These are phyloP conservation scores for Ecliptopera silaceata DNA, from an alignment of 2,888 invertebrate genomes.

Conservation along the genomic window DNA sequence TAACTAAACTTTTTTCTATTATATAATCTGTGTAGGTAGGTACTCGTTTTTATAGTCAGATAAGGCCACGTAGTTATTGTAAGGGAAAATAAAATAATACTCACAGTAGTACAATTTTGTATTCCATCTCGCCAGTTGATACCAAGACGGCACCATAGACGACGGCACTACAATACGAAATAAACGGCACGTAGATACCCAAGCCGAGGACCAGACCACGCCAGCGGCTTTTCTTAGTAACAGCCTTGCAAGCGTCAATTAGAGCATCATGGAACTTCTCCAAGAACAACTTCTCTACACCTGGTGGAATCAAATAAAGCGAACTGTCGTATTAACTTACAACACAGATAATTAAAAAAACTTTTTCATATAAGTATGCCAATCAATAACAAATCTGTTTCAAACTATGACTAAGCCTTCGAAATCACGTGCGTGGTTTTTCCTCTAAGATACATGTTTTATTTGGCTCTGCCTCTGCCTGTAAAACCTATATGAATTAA, in stretches of 20 bases:
- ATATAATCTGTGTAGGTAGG: too few relatives aligned
- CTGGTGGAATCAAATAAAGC: slow-evolving; percentile 41
- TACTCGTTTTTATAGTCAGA: too few relatives aligned
- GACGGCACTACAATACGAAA: slow-evolving; percentile 87
- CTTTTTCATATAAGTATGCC: too few relatives aligned
- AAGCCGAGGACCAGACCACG: slow-evolving; percentile 87
- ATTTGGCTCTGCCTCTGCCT: too few relatives aligned
- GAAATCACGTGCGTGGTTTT: too few relatives aligned
- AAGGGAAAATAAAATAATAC: slow-evolving; percentile 37
- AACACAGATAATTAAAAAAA: neutral
- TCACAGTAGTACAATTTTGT: slow-evolving; percentile 87
- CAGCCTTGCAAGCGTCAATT: slow-evolving; percentile 75
- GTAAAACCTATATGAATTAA: neutral
- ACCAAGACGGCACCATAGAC: slow-evolving; percentile 88
- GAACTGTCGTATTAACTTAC: neutral
- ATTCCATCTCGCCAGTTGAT: slow-evolving; percentile 82
- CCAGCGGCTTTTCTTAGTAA: slow-evolving; percentile 83
- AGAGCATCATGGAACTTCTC: slow-evolving; percentile 80
- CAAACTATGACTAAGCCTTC: too few relatives aligned
- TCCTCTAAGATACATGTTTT: too few relatives aligned
- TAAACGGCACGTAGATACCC: slow-evolving; percentile 87
- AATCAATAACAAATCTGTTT: too few relatives aligned
- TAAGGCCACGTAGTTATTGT: too few relatives aligned
- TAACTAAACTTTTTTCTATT: too few relatives aligned
- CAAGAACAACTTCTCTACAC: slow-evolving; percentile 82